Percentiles rank a stretch among this genome's conserved stretches.
Conservation (phyloP, 1,140 invertebrate genomes). For the Lethocerus indicus region DNA sequence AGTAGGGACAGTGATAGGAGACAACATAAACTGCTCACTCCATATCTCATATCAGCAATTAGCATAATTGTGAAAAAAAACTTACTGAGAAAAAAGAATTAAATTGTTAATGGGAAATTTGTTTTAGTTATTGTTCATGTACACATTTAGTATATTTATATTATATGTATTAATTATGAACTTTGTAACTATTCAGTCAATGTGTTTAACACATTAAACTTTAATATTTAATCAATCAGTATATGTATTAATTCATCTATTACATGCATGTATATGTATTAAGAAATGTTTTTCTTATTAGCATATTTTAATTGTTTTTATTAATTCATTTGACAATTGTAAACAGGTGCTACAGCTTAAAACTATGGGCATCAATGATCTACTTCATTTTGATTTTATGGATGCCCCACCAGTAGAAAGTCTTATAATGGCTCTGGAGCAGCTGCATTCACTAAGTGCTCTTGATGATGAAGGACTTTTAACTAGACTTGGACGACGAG, state of each 20-base stretch:
- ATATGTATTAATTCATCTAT: too few species aligned
- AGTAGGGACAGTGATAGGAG: too few species aligned
- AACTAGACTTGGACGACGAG: slow-evolving; percentile 77
- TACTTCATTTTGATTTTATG: slow-evolving; percentile 99
- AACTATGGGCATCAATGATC: slow-evolving; percentile 99
- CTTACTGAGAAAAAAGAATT: too few species aligned
- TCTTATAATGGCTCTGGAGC: slow-evolving; percentile 92
- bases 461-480: slow-evolving; percentile 93
- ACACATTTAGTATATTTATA: not conserved
- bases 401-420: slow-evolving; percentile 96
- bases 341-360: slow-evolving; percentile 68
- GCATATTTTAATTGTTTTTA: not conserved
- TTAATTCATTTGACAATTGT: slow-evolving; percentile 11
- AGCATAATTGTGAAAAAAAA: too few species aligned
- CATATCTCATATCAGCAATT: too few species aligned
- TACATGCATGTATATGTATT: too few species aligned
- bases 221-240: too few species aligned
- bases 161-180: not conserved
- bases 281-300: not conserved
- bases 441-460: slow-evolving; percentile 91
- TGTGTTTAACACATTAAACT: too few species aligned
- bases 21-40: too few species aligned
- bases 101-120: too few species aligned
- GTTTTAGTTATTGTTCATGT: not conserved
- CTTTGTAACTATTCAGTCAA: too few species aligned